Base-by-base conservation (phyloP, 2,888 invertebrate genomes). In the Diplolepis rosae region DNA sequence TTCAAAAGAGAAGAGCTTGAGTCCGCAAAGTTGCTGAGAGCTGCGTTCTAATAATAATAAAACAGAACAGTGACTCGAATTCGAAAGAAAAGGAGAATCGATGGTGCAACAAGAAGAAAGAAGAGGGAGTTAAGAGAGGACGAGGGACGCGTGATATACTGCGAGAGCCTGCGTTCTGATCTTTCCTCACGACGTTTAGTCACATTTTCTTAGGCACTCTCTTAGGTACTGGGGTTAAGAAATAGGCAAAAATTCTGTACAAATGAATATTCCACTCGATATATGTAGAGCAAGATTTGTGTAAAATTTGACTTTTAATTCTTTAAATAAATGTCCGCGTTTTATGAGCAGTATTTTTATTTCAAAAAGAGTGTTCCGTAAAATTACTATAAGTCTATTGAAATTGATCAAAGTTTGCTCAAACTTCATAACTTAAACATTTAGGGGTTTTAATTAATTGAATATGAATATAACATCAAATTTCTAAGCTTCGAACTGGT, bases 91-190 rank as follows among this genome's bases (percentile, higher is more conserved):
- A 61, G 24, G 39, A 39, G 61, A 24, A 61, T 24, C 39, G 61
- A 39, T n/a, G 52, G 24, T 39, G 39, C 61, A 39, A 68, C 70
- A 71, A 72, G 70, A 76, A 56, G 69, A 71, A 70, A 35, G 52
- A 15, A 68, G 73, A 72, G 27, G 66, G 39, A 48, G 69, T 70
- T 56, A 50, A 72, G 54, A 68, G 52, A 39, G 71, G 72, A 61
- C 69, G 72, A 74, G 69, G 66, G 72, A 67, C 66, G 72, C 51
- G 74, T 86, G 85, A 86, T 86, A 82, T 84, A 86, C 82, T 80
- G 85, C 79, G 77, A 74, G 79, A 79, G 84, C 79, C 83, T 84
- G 86, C 82, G 79, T 78, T 79, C 80, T 79, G 83, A 83, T 86
- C 84, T 85, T 80, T 85, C 82, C 77, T 79, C 84, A 79, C 77